Base-by-base conservation (phyloP, 2,888 invertebrate genomes). In the Apotomis turbidana region DNA sequence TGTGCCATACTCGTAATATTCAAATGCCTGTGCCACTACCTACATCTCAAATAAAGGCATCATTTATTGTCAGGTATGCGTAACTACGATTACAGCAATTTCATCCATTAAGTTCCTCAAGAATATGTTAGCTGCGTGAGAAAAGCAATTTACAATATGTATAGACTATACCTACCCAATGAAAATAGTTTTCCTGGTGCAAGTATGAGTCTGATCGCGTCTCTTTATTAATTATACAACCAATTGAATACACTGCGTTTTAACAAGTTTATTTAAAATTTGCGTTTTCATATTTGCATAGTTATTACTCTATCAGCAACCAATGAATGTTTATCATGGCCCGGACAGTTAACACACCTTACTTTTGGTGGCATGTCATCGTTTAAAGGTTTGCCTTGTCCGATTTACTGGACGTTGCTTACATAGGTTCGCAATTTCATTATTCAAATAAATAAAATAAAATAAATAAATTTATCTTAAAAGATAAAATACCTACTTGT, bases 361-460 rank as follows among this genome's bases (percentile, higher is more conserved):
- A 58, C 57, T 67, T 74, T 67, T 63, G 68, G 68, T 71, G 55
- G 68, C 68, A 60, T 60, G 49, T 64, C 68, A 62, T 68, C 71
- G 62, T 49, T 44, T 74, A 64, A 73, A 60, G 72, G 74, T 75
- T 76, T 69, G 59, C 76, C 75, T 75, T 76, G 74, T 74, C 59
- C 74, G 73, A 71, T 52, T 64, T 74, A 66, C 12, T 51, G 49
- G 63, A 13, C 58, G 68, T 58, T 15, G 55, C 38, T 64, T 55
- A 63, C 68, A 41, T 57, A 6, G 41, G 49, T 27, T 58, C 41
- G 57, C 55, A 64, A 64, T 46, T n/a, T 9, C 44, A 44, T 12
- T 27, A 15, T 63, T 27, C 2, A 0, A 27, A 27, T 27, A 27
- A 27, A 27, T 2, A 2, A 27, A 2, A 27, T 27, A 27, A 27